A percentile compares a stretch with the other conserved stretches of the same genome.
phyloP scores from a whole-genome alignment of 2,888 invertebrate genomes.

The Aleiodes leptofemur region DNA sequence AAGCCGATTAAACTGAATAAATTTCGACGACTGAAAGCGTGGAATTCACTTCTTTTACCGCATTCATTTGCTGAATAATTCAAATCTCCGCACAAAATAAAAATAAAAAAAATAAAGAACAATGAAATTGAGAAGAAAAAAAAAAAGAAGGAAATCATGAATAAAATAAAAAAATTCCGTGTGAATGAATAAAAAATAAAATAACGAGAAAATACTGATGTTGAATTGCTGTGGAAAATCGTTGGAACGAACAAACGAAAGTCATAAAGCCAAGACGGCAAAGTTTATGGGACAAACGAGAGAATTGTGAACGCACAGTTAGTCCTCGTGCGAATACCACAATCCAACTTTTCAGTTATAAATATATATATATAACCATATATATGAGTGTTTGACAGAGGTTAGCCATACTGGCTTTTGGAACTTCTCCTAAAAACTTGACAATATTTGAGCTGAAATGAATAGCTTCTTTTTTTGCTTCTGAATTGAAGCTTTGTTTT shows the following conservation, averaged over 20 bases:
- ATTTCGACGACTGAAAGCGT: constrained; percentile 5
- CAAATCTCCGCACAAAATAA: not conserved
- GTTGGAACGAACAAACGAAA: constrained; percentile 4
- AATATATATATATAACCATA: too few relatives aligned
- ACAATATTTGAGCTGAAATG: too few relatives aligned
- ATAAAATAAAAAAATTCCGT: too few relatives aligned
- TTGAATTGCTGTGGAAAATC: not conserved
- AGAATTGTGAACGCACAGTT: not conserved
- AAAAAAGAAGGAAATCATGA: not conserved
- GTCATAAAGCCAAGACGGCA: constrained; percentile 10
- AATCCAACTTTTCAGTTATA: too few relatives aligned
- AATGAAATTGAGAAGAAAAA: not conserved
- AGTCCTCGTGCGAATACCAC: not conserved
- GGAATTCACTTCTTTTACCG: constrained; percentile 24
- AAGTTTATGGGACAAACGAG: constrained; percentile 9
- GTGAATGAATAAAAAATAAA: not conserved
- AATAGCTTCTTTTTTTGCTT: too few relatives aligned
- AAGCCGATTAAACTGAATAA: constrained; percentile 33
- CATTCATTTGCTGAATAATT: constrained; percentile 27
- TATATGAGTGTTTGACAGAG: too few relatives aligned
- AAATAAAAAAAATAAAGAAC: not conserved
- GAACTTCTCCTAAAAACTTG: too few relatives aligned
- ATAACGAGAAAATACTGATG: not conserved
- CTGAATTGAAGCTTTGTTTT: too few relatives aligned
- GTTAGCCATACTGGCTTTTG: too few relatives aligned